Evolutionary conservation across 2,113 vertebrate genomes (phyloP), one percentile per base, ranked within the genome.

Genomic region (Macrotis lagotis): DNA sequence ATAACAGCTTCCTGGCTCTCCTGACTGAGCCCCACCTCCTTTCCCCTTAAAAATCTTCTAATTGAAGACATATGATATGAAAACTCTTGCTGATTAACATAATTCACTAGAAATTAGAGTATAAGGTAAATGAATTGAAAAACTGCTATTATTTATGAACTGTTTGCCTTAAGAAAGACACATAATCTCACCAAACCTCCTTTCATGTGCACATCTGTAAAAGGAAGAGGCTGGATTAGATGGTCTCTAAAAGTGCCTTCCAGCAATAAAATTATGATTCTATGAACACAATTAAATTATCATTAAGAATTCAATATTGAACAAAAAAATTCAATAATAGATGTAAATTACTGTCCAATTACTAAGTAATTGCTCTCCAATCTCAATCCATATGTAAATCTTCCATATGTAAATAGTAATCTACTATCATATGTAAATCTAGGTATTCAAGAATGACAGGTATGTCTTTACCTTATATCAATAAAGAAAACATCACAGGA

Each of bases 11-110:
- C 91, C 89, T 96, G 93, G 28, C 37, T 96, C 92, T 89, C 25
- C 37, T 96, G 48, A 93, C 91, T 97, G 93, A 59, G 89, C 52
- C 96, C 50, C 52, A 49, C 96, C 91, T 92, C 49, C 28, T n/a
- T 95, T 97, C 89, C n/a, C 50, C 92, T 96, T n/a, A n/a, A n/a
- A n/a, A n/a, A n/a, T n/a, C 11, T 59, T 59, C 55, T 31, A 31
- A 59, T 59, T 59, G 55, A 59, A 59, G 28, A 59, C 10, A 53
- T 26, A 31, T 31, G 28, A 59, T 11, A 12, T 59, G 28, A 59
- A 59, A 59, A 31, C 28, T 59, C 31, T 59, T 59, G 55, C 28
- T 3, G 10, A 59, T 31, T 59, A 59, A 59, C 9, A 59, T 0
- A 59, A 31, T 59, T 59, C 55, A 31, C 31, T 59, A 1, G 55